A percentile compares a stretch with the other conserved stretches of the same genome.
Conservation (phyloP, 2,113 vertebrate species). For the Petroica traversi region DNA sequence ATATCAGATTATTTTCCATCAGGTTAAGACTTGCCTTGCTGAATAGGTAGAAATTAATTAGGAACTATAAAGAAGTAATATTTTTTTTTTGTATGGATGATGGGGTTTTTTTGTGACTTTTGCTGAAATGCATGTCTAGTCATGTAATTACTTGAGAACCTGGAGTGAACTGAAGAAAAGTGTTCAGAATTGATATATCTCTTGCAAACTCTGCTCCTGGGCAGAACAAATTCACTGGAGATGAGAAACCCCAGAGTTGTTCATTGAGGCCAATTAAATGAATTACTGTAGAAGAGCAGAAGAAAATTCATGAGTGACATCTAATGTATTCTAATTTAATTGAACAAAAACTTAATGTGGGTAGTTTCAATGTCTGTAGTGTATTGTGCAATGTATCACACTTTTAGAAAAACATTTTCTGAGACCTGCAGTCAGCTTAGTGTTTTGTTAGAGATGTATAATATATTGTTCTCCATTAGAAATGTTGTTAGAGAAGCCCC, state of each 20-base stretch:
- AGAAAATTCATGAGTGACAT: slow-evolving; percentile 59
- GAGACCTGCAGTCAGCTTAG: neutral
- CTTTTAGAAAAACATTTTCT: neutral
- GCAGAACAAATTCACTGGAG: slow-evolving; percentile 55
- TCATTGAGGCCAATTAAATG: slow-evolving; percentile 61
- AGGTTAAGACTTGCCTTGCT: neutral
- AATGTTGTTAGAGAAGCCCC: neutral
- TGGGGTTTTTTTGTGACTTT: neutral
- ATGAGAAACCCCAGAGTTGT: slow-evolving; percentile 48
- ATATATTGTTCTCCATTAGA: slow-evolving; percentile 20
- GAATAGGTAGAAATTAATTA: neutral
- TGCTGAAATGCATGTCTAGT: neutral
- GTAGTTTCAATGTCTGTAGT: neutral
- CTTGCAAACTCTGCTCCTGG: slow-evolving; percentile 37
- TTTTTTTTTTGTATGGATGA: neutral
- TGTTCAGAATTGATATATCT: slow-evolving; percentile 36
- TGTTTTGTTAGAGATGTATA: neutral
- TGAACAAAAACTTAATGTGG: slow-evolving; percentile 28
- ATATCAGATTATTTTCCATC: too few relatives aligned
- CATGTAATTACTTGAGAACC: slow-evolving; percentile 19
- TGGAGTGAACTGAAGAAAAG: slow-evolving; percentile 19
- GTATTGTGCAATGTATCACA: neutral
- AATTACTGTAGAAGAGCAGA: slow-evolving; percentile 55
- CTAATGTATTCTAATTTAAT: slow-evolving; percentile 63
- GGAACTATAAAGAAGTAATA: neutral